Base-by-base conservation (phyloP, 2,113 vertebrate species). In the Sander vitreus region DNA sequence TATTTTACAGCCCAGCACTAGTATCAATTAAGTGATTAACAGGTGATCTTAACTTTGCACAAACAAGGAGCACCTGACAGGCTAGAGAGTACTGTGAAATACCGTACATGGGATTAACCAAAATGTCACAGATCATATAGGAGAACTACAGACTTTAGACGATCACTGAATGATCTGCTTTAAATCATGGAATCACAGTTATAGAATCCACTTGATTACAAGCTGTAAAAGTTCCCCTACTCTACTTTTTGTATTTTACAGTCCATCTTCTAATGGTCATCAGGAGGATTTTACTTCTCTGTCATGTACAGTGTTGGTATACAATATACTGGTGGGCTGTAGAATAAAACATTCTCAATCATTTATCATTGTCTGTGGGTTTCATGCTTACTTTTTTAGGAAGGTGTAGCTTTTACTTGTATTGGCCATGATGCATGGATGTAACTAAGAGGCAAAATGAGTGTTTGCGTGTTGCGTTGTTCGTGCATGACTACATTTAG, bases 311-410 rank as follows among this genome's bases (percentile, higher is more conserved):
- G 78, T 78, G 23, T 67, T 43, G 53, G 16, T 71, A 48, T 23
- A 63, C 51, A 64, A 47, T 19, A n/a, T 48, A 27, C 59, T 13
- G 12, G 3, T 73, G 80, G 86, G 75, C 86, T 89, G 85, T 89
- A 90, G 80, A 93, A 92, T 89, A 89, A 88, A 88, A 81, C 78
- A 81, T 85, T 55, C 30, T 70, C 63, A 39, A 62, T 71, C 18
- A 67, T 71, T 58, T 60, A 30, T 71, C 45, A 47, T 57, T 15
- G 11, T 50, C 12, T 62, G 1, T 81, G 39, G 39, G 48, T 62
- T 89, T 85, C 48, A 60, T 74, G 81, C 48, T 80, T 74, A 19
- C 65, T 71, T 85, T 70, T 70, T 80, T 23, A 57, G 19, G 6
- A n/a, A 19, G n/a, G 3, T 36, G 33, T 1, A 7, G 21, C 25